phyloP scores from a whole-genome alignment of 2,888 invertebrate genomes.

The Cartodere bifasciata region DNA sequence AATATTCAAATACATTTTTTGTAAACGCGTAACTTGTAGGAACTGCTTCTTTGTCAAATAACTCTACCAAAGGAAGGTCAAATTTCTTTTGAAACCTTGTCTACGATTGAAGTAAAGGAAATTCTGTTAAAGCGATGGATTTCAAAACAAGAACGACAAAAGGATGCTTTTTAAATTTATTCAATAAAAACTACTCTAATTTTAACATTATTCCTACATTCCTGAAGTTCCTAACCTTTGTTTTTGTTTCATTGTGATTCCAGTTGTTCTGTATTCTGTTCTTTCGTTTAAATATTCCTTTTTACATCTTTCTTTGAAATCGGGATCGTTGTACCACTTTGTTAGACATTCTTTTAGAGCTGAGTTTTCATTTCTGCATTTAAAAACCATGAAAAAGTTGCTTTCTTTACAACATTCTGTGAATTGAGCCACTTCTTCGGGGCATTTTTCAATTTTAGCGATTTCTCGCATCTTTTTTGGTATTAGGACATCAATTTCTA shows the following conservation, averaged over 20 bases:
- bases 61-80: conserved; percentile 34
- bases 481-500: conserved; percentile 79
- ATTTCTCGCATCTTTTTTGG: conserved; percentile 79
- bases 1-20: too few relatives aligned
- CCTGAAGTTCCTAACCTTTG: conserved; percentile 29
- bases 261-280: conserved; percentile 70
- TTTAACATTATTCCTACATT: background rate
- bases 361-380: conserved; percentile 60
- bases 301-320: conserved; percentile 59
- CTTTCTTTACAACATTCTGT: conserved; percentile 58
- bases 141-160: conserved; percentile 26
- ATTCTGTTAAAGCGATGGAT: conserved; percentile 51
- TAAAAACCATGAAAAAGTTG: conserved; percentile 55
- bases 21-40: too few relatives aligned
- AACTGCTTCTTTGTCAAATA: conserved; percentile 56
- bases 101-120: conserved; percentile 49
- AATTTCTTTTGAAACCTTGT: conserved; percentile 38
- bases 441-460: conserved; percentile 68
- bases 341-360: conserved; percentile 56
- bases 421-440: conserved; percentile 55
- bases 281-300: conserved; percentile 71
- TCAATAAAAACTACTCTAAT: background rate
- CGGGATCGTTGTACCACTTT: conserved; percentile 65
- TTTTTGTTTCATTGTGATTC: conserved; percentile 46
- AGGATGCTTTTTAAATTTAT: conserved; percentile 1